These are phyloP conservation scores for Takifugu bimaculatus DNA, from an alignment of 2,113 vertebrate species.

Conservation along the genomic window DNA sequence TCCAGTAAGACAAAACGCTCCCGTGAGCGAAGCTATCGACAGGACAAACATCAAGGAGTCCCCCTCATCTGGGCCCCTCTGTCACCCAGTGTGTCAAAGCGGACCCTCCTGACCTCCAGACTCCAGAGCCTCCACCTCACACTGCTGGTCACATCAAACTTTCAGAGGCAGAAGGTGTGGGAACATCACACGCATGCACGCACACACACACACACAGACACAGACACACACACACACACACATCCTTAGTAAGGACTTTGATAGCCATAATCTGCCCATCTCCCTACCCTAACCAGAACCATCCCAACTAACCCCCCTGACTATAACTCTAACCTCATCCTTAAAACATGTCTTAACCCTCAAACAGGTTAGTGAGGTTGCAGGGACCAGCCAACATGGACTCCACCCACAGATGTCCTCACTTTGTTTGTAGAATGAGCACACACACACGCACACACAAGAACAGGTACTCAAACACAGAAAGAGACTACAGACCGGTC, in stretches of 20 bases:
- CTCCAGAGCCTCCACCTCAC: slow-evolving; percentile 56
- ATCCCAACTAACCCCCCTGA: no score
- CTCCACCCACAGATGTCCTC: no score
- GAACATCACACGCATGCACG: slow-evolving; percentile 31
- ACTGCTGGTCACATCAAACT: slow-evolving; percentile 63
- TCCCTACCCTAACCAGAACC: no score
- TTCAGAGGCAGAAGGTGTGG: slow-evolving; percentile 41
- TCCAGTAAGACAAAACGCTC: slow-evolving; percentile 52
- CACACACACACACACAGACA: slow-evolving; percentile 1
- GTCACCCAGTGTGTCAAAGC: slow-evolving; percentile 67
- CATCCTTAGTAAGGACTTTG: no score
- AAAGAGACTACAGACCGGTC: not conserved
- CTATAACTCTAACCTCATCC: no score
- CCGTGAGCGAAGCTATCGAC: slow-evolving; percentile 63
- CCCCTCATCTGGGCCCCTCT: slow-evolving; percentile 35
- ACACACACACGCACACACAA: not conserved
- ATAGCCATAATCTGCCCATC: no score
- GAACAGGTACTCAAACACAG: not conserved
- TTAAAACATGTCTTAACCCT: no score
- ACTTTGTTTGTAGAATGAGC: not conserved
- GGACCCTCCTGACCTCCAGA: slow-evolving; percentile 66
- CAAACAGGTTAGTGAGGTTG: no score
- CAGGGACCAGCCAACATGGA: no score
- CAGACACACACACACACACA: not conserved
- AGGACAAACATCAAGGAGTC: slow-evolving; percentile 70